These are phyloP conservation scores for Ectemnius cavifrons DNA, from an alignment of 2,888 invertebrate genomes.

Conservation along the genomic window DNA sequence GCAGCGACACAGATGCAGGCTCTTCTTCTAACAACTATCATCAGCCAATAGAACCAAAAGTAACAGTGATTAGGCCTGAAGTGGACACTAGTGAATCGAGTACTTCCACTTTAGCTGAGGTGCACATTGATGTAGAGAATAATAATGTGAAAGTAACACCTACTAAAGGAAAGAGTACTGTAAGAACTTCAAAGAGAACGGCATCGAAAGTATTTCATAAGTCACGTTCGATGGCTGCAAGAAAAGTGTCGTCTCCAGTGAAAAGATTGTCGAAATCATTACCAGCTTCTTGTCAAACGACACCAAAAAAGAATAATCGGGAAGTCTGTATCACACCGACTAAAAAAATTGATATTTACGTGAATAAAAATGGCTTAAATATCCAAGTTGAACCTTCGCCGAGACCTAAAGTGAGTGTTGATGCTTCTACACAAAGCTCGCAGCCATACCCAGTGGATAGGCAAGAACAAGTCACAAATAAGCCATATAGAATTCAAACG, in stretches of 20 bases:
- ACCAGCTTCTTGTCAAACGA: constrained; percentile 53
- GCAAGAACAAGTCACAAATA: constrained; percentile 34
- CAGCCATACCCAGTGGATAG: constrained; percentile 54
- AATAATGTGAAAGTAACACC: constrained; percentile 66
- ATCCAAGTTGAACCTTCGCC: constrained; percentile 49
- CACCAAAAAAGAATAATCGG: constrained; percentile 50
- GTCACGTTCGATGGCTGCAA: constrained; percentile 57
- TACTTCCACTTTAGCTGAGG: constrained; percentile 58
- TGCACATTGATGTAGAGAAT: constrained; percentile 66
- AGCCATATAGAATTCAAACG: constrained; percentile 55
- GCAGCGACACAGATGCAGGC: constrained; percentile 1
- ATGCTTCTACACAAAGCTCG: constrained; percentile 69
- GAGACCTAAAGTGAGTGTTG: constrained; percentile 46
- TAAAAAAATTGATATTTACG: constrained; percentile 42
- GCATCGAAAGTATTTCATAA: constrained; percentile 53
- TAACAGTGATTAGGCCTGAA: constrained; percentile 66
- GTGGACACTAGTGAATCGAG: constrained; percentile 54
- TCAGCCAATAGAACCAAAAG: constrained; percentile 65
- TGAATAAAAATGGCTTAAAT: constrained; percentile 46
- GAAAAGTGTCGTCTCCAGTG: constrained; percentile 56
- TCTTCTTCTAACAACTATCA: constrained; percentile 22
- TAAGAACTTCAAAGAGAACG: constrained; percentile 34
- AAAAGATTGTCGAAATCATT: constrained; percentile 61
- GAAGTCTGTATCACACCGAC: constrained; percentile 19
- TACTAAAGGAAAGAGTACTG: constrained; percentile 47